phyloP scores from a whole-genome alignment of 2,888 invertebrate species.

The Orchestes rusci region DNA sequence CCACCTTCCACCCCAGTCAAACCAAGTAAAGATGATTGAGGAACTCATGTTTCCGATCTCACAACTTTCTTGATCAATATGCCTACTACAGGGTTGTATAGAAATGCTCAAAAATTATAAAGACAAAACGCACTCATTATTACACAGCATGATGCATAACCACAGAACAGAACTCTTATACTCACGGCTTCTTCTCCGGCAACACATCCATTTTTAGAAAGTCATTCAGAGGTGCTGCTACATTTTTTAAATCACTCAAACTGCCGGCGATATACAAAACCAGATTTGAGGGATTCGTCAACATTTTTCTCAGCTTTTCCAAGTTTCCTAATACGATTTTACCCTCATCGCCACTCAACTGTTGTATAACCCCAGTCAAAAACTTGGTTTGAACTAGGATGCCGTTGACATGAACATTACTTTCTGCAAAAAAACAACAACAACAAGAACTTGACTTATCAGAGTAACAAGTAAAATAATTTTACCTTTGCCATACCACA shows the following conservation, averaged over 20 bases:
- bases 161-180: too few relatives aligned
- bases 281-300: slow-evolving; percentile 56
- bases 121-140: too few relatives aligned
- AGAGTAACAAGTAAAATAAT: too few relatives aligned
- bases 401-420: slow-evolving; percentile 63
- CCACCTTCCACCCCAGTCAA: too few relatives aligned
- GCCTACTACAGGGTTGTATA: too few relatives aligned
- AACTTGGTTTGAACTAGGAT: slow-evolving; percentile 73
- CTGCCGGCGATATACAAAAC: slow-evolving; percentile 68
- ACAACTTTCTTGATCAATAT: too few relatives aligned
- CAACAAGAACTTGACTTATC: slow-evolving; percentile 1
- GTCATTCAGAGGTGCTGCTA: slow-evolving; percentile 38
- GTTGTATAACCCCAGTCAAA: slow-evolving; percentile 58
- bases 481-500: slow-evolving; percentile 46
- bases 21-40: too few relatives aligned
- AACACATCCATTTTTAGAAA: slow-evolving; percentile 23
- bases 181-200: too few relatives aligned
- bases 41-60: too few relatives aligned
- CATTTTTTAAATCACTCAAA: slow-evolving; percentile 53
- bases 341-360: slow-evolving; percentile 46
- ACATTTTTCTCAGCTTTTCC: slow-evolving; percentile 50
- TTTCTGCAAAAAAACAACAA: slow-evolving; percentile 45
- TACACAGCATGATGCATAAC: too few relatives aligned
- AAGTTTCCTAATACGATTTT: slow-evolving; percentile 50
- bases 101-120: too few relatives aligned